Conservation (phyloP, 2,888 invertebrate species). For the Apoda limacodes region DNA sequence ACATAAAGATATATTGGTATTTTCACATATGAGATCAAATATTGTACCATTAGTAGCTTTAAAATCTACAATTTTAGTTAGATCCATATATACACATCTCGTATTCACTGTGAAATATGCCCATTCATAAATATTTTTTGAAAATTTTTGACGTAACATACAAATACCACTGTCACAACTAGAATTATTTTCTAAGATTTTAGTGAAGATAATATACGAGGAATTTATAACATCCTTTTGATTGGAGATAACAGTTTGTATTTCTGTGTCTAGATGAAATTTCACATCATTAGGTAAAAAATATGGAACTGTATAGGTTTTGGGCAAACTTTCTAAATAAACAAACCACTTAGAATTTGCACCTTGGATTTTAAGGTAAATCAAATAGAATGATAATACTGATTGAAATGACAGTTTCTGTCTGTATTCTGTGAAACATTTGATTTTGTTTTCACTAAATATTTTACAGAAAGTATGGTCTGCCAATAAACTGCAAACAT, state of each 20-base stretch:
- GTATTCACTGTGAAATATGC: conserved; percentile 89
- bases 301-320: conserved; percentile 75
- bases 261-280: conserved; percentile 65
- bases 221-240: conserved; percentile 59
- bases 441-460: conserved; percentile 45
- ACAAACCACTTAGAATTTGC: conserved; percentile 67
- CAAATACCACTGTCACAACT: conserved; percentile 48
- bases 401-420: conserved; percentile 74
- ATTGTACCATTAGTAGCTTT: conserved; percentile 46
- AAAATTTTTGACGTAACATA: conserved; percentile 49
- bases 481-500: conserved; percentile 66
- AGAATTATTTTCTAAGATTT: conserved; percentile 43
- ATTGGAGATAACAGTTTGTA: conserved; percentile 61
- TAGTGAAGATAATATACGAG: conserved; percentile 52
- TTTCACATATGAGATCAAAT: conserved; percentile 61
- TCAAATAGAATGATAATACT: conserved; percentile 78
- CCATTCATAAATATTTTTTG: conserved; percentile 75
- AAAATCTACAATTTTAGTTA: conserved; percentile 51
- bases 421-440: conserved; percentile 50
- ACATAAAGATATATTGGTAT: conserved; percentile 79
- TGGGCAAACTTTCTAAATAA: conserved; percentile 79
- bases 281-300: conserved; percentile 72
- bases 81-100: conserved; percentile 81
- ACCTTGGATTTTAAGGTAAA: conserved; percentile 73
- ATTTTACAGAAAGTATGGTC: conserved; percentile 63